Conservation (phyloP, 2,113 vertebrate species). For the Orthochromis indermauri region DNA sequence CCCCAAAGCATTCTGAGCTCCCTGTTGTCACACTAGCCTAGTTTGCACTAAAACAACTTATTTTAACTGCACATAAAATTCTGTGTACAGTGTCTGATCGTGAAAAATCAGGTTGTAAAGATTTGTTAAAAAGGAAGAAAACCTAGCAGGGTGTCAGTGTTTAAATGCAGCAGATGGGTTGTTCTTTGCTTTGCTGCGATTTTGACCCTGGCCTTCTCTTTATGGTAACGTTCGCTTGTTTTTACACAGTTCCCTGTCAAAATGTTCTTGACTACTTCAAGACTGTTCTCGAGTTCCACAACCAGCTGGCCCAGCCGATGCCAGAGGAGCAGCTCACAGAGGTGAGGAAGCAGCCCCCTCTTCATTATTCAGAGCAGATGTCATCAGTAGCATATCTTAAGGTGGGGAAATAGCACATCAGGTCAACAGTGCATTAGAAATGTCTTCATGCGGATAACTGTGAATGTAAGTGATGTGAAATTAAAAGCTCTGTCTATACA, state of each 20-base stretch:
- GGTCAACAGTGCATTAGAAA: background rate
- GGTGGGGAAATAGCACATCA: background rate
- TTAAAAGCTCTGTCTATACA: constrained; percentile 28
- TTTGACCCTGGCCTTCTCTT: background rate
- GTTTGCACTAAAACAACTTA: background rate
- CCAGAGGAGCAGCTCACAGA: constrained; percentile 86
- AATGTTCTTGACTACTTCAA: constrained; percentile 94
- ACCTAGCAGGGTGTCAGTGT: background rate
- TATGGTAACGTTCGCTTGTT: background rate
- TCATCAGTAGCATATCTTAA: background rate
- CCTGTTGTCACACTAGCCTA: background rate
- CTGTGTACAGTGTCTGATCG: background rate
- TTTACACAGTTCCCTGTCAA: constrained; percentile 87
- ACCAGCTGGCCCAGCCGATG: constrained; percentile 84
- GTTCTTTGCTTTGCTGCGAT: background rate
- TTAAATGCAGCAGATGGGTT: background rate
- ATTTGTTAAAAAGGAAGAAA: background rate
- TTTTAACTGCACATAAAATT: background rate
- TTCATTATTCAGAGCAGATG: background rate
- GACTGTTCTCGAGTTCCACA: constrained; percentile 90
- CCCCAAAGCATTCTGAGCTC: background rate
- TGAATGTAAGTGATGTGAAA: background rate
- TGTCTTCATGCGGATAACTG: background rate
- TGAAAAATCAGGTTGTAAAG: background rate
- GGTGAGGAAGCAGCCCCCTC: constrained; percentile 63